Base-by-base conservation (phyloP, 2,888 invertebrate species). In the Eugnorisma glareosa region DNA sequence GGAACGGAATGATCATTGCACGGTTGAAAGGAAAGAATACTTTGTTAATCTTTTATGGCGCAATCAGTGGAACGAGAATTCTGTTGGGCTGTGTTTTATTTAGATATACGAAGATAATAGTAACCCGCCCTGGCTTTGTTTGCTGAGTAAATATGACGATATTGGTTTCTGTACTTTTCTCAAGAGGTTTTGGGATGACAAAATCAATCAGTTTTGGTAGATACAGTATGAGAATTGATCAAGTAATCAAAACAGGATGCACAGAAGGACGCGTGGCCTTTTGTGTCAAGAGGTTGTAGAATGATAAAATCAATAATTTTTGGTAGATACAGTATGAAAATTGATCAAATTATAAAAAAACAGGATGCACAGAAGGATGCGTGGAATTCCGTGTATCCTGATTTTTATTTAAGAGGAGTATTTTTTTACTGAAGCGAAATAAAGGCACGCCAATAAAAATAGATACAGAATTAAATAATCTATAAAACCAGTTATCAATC, bases 1-100 rank as follows among this genome's bases (percentile, higher is more conserved):
- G 73, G 76, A 73, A 76, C 51, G 35, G 57, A 72, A 79, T 80
- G 67, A 74, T 79, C 67, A 77, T 73, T 75, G 45, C 40, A 18
- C 48, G 64, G 68, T 24, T 51, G 73, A 70, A 70, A 66, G 54
- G 57, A 40, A 57, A 57, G 64, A 54, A 67, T 54, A 73, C 48
- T 76, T 66, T 54, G 28, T 79, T 75, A 68, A 75, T 70, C 7
- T 77, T 73, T 75, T 74, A 63, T 28, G 37, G n/a, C 8, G 48
- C 59, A 77, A 74, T 75, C 73, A 45, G 74, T 71, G 59, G 45
- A 63, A 68, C 73, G 73, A 66, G 35, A 67, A 40, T 70, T 40
- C 66, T n/a, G n/a, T 15, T 73, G 54, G 11, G 0, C 7, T 63
- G 15, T 37, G 43, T 54, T 64, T 67, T 37, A 13, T 31, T 31